Conservation (phyloP, 2,797 vertebrate species). For the Neosilurus mollespiculum region DNA sequence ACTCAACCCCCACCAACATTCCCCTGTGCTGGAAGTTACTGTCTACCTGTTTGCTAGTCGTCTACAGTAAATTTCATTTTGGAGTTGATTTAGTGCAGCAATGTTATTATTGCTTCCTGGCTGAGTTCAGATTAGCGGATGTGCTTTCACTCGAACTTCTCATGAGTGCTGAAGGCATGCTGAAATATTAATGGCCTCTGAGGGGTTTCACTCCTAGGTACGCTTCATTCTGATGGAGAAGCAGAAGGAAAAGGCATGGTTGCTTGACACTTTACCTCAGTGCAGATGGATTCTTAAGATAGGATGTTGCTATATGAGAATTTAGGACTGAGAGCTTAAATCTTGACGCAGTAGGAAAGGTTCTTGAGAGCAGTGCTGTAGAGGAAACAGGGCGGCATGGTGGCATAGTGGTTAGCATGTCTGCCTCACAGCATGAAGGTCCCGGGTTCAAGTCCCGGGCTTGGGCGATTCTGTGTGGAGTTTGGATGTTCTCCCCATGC, state of each 20-base stretch:
- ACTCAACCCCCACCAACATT: too few relatives aligned
- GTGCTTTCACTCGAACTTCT: conserved; percentile 12
- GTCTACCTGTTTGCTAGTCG: not conserved
- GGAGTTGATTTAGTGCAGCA: conserved; percentile 33
- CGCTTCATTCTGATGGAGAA: conserved; percentile 32
- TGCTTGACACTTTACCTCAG: conserved; percentile 13
- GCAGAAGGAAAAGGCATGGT: conserved; percentile 32
- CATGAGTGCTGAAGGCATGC: conserved; percentile 35
- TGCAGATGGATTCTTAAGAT: not conserved
- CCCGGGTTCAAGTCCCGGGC: too few relatives aligned
- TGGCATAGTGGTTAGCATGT: too few relatives aligned
- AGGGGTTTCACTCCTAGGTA: conserved; percentile 46
- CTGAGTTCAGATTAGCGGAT: conserved; percentile 25
- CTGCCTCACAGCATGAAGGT: too few relatives aligned
- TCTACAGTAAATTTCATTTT: not conserved
- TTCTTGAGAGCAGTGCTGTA: not conserved
- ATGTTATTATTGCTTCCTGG: conserved; percentile 5
- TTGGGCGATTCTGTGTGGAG: too few relatives aligned
- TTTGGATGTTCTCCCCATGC: too few relatives aligned
- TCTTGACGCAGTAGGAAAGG: not conserved
- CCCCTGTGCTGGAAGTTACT: not conserved
- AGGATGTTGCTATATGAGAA: not conserved
- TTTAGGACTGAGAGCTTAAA: not conserved
- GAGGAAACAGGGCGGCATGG: not conserved
- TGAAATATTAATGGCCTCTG: conserved; percentile 55